These are phyloP conservation scores for Drosophila mettleri DNA, from an alignment of 2,888 invertebrate genomes.

Conservation along the genomic window DNA sequence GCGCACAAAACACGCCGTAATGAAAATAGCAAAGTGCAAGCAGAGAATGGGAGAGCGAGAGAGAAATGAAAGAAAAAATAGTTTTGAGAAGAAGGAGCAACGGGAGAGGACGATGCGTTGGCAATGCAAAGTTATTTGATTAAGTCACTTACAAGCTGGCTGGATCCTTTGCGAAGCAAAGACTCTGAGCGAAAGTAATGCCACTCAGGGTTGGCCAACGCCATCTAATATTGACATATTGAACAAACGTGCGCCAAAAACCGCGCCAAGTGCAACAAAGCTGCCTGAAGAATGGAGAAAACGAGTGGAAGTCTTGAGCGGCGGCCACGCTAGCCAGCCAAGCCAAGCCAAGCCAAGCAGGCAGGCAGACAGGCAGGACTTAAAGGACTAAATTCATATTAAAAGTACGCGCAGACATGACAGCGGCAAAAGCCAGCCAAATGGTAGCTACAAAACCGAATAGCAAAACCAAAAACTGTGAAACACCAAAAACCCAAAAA, in stretches of 20 bases:
- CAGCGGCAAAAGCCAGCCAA: conserved; percentile 56
- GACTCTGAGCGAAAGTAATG: conserved; percentile 56
- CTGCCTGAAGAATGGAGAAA: conserved; percentile 24
- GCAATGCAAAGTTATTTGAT: conserved; percentile 78
- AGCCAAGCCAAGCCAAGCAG: conserved; percentile 2
- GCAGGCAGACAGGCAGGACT: conserved; percentile 60
- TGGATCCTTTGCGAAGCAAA: conserved; percentile 34
- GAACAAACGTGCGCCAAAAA: conserved; percentile 74
- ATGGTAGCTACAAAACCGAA: conserved; percentile 34
- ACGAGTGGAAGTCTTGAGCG: conserved; percentile 13
- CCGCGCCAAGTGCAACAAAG: conserved; percentile 59
- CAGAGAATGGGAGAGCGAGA: background rate
- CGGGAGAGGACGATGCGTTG: background rate
- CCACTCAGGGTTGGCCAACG: conserved; percentile 66
- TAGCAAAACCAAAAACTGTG: conserved; percentile 35
- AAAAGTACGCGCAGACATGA: conserved; percentile 78
- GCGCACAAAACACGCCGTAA: conserved; percentile 72
- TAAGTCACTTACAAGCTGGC: conserved; percentile 74
- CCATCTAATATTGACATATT: conserved; percentile 81
- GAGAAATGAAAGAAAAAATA: background rate
- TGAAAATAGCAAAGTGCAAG: conserved; percentile 44
- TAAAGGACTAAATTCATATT: conserved; percentile 81
- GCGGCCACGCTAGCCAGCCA: conserved; percentile 1
- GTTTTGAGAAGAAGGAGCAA: background rate
- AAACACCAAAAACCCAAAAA: conserved; percentile 12